Evolutionary conservation across 2,888 invertebrate species (phyloP), one percentile per base, ranked within the genome.

Genomic region (Papilio protenor): DNA sequence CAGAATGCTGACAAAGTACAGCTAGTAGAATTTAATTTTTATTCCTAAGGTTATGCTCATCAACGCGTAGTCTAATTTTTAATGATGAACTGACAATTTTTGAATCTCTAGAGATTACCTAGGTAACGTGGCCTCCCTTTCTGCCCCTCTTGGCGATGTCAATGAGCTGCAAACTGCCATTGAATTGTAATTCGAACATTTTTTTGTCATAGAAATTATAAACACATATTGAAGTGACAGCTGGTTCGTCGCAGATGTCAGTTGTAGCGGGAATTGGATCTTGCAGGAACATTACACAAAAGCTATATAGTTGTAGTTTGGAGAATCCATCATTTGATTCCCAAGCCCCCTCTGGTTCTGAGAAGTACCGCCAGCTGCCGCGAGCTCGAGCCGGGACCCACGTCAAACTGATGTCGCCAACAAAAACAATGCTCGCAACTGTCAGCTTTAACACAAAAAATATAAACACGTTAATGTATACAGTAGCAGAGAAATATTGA

Each of bases 301-400:
- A 64, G 18, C 64, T 59, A 33, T 61, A 45, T 71, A 59, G 23
- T 76, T 40, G 64, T 23, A 79, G 77, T 79, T 77, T 73, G 55
- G 75, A 73, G 80, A 79, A 79, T 74, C 74, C 77, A 77, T 79
- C 79, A 77, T 73, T 70, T 59, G 12, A 57, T 70, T 73, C 75
- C 74, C 75, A 70, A 57, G 66, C 72, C 52, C 70, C 80, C 80
- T 72, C 71, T 77, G 45, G 12, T 80, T 80, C 80, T 57, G 72
- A 71, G 80, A 80, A 80, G 18, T 33, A 5, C 59, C 59, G 70
- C 77, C 77, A 77, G 77, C 77, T 74, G 77, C 77, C 74, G 74
- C 45, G 40, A 66, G 27, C 55, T 77, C 77, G 27, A 70, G 59
- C 73, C 49, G 27, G 49, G 69, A 74, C 77, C 77, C 77, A 59